Conservation (phyloP, 2,113 vertebrate species). For the Halichoeres trimaculatus region DNA sequence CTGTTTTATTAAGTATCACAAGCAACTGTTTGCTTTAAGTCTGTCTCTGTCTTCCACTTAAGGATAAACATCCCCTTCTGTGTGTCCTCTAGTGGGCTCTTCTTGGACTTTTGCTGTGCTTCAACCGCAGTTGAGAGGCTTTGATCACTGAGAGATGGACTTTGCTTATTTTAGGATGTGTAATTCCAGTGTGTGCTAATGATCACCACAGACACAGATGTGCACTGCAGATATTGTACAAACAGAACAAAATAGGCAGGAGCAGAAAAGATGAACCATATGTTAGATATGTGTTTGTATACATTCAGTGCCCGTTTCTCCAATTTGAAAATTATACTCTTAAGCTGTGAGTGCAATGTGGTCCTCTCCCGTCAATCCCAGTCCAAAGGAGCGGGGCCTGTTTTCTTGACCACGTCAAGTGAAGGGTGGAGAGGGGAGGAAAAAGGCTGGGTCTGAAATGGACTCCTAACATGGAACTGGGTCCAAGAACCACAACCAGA, state of each 20-base stretch:
- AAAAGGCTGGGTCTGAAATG: conserved; percentile 48
- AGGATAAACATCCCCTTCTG: conserved; percentile 48
- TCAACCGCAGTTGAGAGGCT: conserved; percentile 62
- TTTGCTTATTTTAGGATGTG: conserved; percentile 68
- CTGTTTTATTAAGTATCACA: conserved; percentile 29
- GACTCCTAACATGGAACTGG: conserved; percentile 40
- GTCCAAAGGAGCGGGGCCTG: conserved; percentile 16
- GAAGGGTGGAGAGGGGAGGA: conserved; percentile 48
- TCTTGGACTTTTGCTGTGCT: conserved; percentile 63
- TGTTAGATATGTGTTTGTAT: conserved; percentile 9
- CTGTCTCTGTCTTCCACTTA: conserved; percentile 35
- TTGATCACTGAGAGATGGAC: conserved; percentile 72
- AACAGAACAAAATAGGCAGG: conserved; percentile 1
- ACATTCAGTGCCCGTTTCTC: conserved; percentile 34
- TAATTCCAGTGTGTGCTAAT: conserved; percentile 60
- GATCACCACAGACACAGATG: conserved; percentile 59
- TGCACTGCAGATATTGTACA: conserved; percentile 16
- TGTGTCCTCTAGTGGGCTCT: conserved; percentile 48
- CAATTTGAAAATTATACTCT: conserved; percentile 24
- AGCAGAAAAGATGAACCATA: not conserved
- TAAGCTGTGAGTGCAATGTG: conserved; percentile 30
- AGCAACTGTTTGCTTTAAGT: not conserved
- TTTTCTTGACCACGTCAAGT: conserved; percentile 56
- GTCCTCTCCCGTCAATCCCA: conserved; percentile 22
- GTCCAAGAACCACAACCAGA: conserved; percentile 75